Percentiles rank a stretch among this genome's conserved stretches.
Evolutionary conservation across 2,797 vertebrate genomes (phyloP).

Genomic region (Silurus aristotelis): DNA sequence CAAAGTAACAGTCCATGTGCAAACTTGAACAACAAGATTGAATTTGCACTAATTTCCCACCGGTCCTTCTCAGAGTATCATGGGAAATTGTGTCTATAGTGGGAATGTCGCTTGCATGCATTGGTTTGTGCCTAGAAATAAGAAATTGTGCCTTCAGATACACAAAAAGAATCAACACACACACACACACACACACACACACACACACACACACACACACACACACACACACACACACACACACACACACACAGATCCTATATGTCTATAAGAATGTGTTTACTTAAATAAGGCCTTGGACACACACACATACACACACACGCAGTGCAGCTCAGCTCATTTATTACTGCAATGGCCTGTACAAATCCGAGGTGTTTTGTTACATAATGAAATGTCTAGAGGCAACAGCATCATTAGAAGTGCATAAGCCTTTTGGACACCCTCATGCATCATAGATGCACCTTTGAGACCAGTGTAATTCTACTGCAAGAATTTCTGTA

Average conservation of each 20-base stretch:
- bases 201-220: neutral
- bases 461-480: conserved; percentile 4
- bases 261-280: neutral
- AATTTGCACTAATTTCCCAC: neutral
- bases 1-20: neutral
- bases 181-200: neutral
- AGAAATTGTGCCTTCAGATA: neutral
- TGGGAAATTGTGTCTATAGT: neutral
- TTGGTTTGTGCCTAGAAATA: conserved; percentile 5
- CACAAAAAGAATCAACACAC: neutral
- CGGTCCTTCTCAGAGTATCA: neutral
- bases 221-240: neutral
- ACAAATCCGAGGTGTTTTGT: conserved; percentile 40
- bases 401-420: conserved; percentile 45
- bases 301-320: neutral
- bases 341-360: conserved; percentile 45
- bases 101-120: neutral
- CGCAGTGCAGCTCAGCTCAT: conserved; percentile 21
- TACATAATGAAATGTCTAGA: conserved; percentile 38
- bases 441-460: conserved; percentile 35
- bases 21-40: neutral
- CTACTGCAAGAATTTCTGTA: conserved; percentile 4
- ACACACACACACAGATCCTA: neutral
- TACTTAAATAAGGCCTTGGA: neutral
- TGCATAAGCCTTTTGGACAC: conserved; percentile 42